A percentile compares a stretch with the other conserved stretches of the same genome.
These are phyloP conservation scores for Panagrolaimus sp. DNA, from an alignment of 1,140 invertebrate genomes.

Conservation along the genomic window DNA sequence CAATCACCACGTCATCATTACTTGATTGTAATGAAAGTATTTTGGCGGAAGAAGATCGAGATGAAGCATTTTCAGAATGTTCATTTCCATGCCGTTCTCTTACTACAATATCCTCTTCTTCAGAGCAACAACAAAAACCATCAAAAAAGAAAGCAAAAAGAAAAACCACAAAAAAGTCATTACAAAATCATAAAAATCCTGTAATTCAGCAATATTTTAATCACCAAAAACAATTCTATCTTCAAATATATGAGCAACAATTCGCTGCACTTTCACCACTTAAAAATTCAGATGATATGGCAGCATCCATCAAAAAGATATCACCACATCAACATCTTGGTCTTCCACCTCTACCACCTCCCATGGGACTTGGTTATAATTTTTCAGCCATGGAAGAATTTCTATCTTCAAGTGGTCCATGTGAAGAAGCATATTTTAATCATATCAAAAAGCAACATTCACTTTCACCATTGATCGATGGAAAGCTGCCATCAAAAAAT, in stretches of 20 bases:
- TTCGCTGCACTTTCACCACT: conserved; percentile 14
- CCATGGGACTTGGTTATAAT: background rate
- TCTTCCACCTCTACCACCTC: conserved; percentile 2
- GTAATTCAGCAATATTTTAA: conserved; percentile 23
- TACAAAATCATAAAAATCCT: background rate
- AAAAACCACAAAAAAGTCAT: too few species aligned
- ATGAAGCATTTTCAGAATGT: too few species aligned
- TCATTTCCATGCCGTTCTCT: too few species aligned
- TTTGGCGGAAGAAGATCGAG: too few species aligned
- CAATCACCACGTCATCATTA: too few species aligned
- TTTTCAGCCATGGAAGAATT: background rate
- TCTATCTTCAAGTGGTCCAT: background rate
- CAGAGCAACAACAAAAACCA: too few species aligned
- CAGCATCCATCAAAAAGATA: background rate
- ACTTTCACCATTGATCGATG: too few species aligned
- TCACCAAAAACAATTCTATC: conserved; percentile 28
- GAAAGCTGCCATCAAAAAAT: too few species aligned
- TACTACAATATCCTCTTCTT: too few species aligned
- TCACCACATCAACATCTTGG: conserved; percentile 8
- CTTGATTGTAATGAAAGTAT: too few species aligned
- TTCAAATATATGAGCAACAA: conserved; percentile 32
- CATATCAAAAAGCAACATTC: background rate
- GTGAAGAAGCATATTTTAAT: background rate
- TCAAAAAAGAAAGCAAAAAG: too few species aligned
- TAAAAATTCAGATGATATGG: background rate